These are phyloP conservation scores for Caenorhabditis sp. DNA, from an alignment of 2,888 invertebrate genomes.

Conservation along the genomic window DNA sequence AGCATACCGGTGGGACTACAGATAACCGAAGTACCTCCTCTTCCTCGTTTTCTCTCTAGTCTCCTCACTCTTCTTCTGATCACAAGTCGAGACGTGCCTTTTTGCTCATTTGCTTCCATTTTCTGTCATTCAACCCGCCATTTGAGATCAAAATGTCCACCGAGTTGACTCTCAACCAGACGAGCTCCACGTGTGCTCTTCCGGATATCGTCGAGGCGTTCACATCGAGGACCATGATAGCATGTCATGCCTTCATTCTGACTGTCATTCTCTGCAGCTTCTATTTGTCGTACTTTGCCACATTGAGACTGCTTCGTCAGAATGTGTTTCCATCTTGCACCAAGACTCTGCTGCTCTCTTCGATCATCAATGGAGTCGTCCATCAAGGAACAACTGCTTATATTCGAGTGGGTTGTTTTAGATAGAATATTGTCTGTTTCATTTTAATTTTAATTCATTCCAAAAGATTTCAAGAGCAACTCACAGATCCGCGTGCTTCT, in stretches of 20 bases:
- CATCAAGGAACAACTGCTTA: conserved; percentile 17
- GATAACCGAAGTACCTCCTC: background rate
- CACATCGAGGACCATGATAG: conserved; percentile 1
- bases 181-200: background rate
- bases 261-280: conserved; percentile 6
- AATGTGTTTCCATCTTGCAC: conserved; percentile 28
- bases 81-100: background rate
- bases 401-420: conserved; percentile 49
- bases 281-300: background rate
- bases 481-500: conserved; percentile 7
- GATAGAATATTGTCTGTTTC: too few relatives aligned
- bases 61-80: conserved; percentile 10
- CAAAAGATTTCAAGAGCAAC: background rate
- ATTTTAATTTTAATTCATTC: background rate
- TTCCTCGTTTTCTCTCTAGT: background rate
- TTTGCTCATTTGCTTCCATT: background rate
- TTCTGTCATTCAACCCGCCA: background rate
- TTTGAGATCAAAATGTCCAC: background rate
- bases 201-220: background rate
- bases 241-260: conserved; percentile 27
- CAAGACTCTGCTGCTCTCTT: background rate
- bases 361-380: conserved; percentile 26
- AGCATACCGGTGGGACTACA: background rate
- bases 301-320: background rate
- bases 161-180: background rate